Base-by-base conservation (phyloP, 2,113 vertebrate genomes). In the Prochilodus magdalenae region DNA sequence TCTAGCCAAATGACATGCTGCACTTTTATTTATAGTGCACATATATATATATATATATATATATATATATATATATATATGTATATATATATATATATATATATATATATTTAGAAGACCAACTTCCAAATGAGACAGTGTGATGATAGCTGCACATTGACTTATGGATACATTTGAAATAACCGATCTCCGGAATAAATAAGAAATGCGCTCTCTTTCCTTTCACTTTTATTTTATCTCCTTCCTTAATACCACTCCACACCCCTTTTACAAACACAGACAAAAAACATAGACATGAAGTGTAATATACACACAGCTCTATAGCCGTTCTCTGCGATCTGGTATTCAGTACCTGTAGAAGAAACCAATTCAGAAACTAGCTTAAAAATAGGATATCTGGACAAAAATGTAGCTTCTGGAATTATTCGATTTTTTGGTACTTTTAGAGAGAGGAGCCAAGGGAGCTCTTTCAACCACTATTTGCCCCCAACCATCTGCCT, bases 241-340 rank as follows among this genome's bases (percentile, higher is more conserved):
- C 79, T 55, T 60, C 51, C 20, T 2, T 74, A 62, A 75, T 57
- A 75, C 60, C 79, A 36, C 36, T 62, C n/a, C 33, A 81, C 79
- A 66, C 71, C 79, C 47, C 75, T 74, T 75, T 36, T 55, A 66
- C 75, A 78, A 62, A 83, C 69, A 77, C 22, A 82, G 14, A 29
- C 7, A 66, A 8, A 65, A 55, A 36, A 83, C 70, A 72, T 74
- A 30, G 6, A 16, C 33, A 22, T 15, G 40, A 44, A 8, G 8
- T 44, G 11, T 16, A 6, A 14, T 30, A 4, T 65, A 27, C 18
- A 65, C 62, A 16, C 62, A 65, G 49, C 49, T 51, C 49, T 30
- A 30, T 15, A 14, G n/a, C 16, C 26, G 0, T 29, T 65, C 14
- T 29, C 62, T 65, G 6, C 36, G 65, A 36, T 67, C 15, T 22